Evolutionary conservation across 2,888 invertebrate species (phyloP).

Genomic region (Trichogramma dendrolimi): DNA sequence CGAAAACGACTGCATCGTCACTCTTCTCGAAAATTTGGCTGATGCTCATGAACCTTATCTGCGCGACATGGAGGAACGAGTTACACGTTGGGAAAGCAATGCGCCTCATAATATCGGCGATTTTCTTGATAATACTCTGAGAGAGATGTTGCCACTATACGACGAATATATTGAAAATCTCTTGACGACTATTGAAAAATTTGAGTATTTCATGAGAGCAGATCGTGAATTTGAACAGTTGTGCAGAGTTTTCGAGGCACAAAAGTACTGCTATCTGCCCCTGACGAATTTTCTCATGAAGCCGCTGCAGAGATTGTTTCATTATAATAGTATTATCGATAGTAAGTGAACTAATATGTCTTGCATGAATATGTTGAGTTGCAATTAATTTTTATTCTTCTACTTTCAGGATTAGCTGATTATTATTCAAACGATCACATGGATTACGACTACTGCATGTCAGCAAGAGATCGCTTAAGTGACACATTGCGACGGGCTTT

Average conservation of each 20-base stretch:
- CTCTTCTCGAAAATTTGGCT: conserved; percentile 68
- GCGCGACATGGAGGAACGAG: conserved; percentile 70
- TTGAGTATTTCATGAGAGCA: conserved; percentile 73
- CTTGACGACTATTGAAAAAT: conserved; percentile 69
- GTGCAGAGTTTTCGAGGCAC: conserved; percentile 74
- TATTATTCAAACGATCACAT: conserved; percentile 69
- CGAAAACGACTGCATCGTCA: conserved; percentile 60
- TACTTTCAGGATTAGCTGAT: conserved; percentile 61
- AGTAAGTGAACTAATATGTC: conserved; percentile 55
- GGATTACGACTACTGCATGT: conserved; percentile 66
- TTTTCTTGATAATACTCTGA: conserved; percentile 66
- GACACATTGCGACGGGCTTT: conserved; percentile 46
- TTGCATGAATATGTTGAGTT: not conserved
- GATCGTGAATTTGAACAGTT: conserved; percentile 66
- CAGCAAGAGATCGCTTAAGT: conserved; percentile 54
- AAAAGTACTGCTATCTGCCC: conserved; percentile 82
- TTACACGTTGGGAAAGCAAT: conserved; percentile 69
- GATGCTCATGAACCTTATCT: conserved; percentile 78
- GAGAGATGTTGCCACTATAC: conserved; percentile 62
- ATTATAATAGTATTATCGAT: conserved; percentile 75
- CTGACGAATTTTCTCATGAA: conserved; percentile 76
- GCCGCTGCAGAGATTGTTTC: conserved; percentile 78
- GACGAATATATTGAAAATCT: conserved; percentile 72
- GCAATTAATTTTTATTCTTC: conserved; percentile 2
- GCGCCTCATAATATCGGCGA: conserved; percentile 69